Conservation (phyloP, 2,797 vertebrate genomes). For the Pempheris klunzingeri region DNA sequence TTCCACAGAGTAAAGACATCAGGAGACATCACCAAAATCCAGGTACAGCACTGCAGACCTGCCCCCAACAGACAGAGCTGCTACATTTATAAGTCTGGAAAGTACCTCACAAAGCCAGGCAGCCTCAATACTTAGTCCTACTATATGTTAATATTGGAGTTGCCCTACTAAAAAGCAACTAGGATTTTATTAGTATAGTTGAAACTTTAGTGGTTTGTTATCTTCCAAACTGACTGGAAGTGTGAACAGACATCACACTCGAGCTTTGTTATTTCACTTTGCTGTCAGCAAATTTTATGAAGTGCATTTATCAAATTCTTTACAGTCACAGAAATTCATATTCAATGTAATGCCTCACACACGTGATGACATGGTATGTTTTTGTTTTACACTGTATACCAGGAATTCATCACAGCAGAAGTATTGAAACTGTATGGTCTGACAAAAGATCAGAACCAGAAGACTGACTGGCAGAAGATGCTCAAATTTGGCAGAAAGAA, state of each 20-base stretch:
- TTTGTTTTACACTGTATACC: conserved; percentile 14
- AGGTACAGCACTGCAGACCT: conserved; percentile 83
- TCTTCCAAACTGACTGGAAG: not conserved
- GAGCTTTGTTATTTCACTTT: not conserved
- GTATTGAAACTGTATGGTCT: conserved; percentile 92
- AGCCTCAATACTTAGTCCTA: not conserved
- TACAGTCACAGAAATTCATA: not conserved
- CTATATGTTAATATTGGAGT: not conserved
- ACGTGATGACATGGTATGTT: not conserved
- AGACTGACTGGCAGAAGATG: conserved; percentile 99
- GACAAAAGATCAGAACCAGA: conserved; percentile 91
- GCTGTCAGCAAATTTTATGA: not conserved
- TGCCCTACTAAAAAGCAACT: not conserved
- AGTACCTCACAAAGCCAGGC: not conserved
- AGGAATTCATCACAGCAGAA: conserved; percentile 90
- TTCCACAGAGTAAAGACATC: conserved; percentile 91
- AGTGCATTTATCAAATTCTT: not conserved
- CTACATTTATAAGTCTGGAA: not conserved
- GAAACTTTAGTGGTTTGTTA: not conserved
- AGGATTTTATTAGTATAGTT: not conserved
- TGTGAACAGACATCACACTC: not conserved
- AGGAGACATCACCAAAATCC: conserved; percentile 88
- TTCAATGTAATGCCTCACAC: not conserved
- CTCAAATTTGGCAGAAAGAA: conserved; percentile 99
- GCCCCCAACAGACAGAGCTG: not conserved